Conservation (phyloP, 2,888 invertebrate genomes). For the Lepidocyrtoides sp. region DNA sequence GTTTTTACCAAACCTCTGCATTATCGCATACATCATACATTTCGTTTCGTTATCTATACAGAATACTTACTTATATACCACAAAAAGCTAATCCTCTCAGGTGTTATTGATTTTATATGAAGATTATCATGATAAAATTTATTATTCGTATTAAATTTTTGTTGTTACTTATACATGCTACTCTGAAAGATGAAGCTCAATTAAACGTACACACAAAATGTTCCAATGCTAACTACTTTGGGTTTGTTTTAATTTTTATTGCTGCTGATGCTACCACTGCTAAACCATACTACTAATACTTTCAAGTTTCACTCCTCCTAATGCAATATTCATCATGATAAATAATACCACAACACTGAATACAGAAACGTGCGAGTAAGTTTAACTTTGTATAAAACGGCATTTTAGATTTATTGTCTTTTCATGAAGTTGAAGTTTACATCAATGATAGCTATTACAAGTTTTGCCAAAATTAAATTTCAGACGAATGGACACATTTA, state of each 20-base stretch:
- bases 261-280: too few species aligned
- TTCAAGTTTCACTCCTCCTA: too few species aligned
- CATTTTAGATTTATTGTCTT: too few species aligned
- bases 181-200: conserved; percentile 76
- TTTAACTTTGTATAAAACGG: too few species aligned
- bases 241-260: not conserved
- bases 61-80: conserved; percentile 73
- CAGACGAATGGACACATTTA: too few species aligned
- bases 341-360: too few species aligned
- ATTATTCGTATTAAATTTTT: conserved; percentile 54
- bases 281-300: not conserved
- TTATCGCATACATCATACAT: conserved; percentile 47
- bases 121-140: conserved; percentile 23
- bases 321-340: not conserved
- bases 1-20: conserved; percentile 1
- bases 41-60: conserved; percentile 18
- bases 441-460: too few species aligned
- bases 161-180: conserved; percentile 69
- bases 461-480: too few species aligned
- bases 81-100: conserved; percentile 74
- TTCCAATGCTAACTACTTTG: conserved; percentile 38
- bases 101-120: conserved; percentile 78
- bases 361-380: too few species aligned
- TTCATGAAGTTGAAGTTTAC: too few species aligned
- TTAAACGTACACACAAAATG: conserved; percentile 71